A percentile compares a stretch with the other conserved stretches of the same genome.
Evolutionary conservation across 2,113 vertebrate species (phyloP).

Genomic region (Perca schrenkii): DNA sequence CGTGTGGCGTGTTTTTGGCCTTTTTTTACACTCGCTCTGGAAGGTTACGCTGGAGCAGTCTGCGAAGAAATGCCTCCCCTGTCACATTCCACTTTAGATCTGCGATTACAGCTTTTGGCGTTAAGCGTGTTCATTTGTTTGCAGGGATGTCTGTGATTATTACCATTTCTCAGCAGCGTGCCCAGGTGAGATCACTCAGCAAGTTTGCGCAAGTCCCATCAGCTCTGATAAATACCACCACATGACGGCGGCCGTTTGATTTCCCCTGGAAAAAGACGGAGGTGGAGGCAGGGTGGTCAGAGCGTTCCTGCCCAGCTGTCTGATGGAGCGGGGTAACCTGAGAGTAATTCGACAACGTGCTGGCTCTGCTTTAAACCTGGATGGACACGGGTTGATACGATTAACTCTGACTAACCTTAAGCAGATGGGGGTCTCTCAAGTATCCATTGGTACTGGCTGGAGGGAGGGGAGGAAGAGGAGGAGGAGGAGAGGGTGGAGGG

Average conservation of each 20-base stretch:
- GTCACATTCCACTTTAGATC: slow-evolving; percentile 24
- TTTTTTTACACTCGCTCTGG: too few relatives aligned
- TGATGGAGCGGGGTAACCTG: slow-evolving; percentile 60
- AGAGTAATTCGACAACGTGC: slow-evolving; percentile 52
- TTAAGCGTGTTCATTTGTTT: slow-evolving; percentile 17
- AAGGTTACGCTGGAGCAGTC: neutral
- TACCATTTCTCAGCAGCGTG: neutral
- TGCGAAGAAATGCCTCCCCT: neutral
- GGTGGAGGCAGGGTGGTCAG: slow-evolving; percentile 24
- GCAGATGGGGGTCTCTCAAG: slow-evolving; percentile 59
- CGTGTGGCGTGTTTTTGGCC: too few relatives aligned
- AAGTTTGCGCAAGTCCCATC: slow-evolving; percentile 48
- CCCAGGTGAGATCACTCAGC: slow-evolving; percentile 41
- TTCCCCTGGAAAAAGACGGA: slow-evolving; percentile 30
- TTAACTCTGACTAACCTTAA: slow-evolving; percentile 68
- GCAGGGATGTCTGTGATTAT: slow-evolving; percentile 49
- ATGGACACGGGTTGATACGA: slow-evolving; percentile 45
- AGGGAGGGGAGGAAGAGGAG: neutral
- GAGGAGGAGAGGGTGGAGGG: too few relatives aligned
- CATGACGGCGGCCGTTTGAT: slow-evolving; percentile 3
- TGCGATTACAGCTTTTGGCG: neutral
- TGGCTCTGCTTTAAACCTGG: slow-evolving; percentile 57
- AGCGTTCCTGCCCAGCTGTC: slow-evolving; percentile 33
- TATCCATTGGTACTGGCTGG: slow-evolving; percentile 18
- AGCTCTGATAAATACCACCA: slow-evolving; percentile 35